Conservation (phyloP, 2,797 vertebrate genomes). For the Champsocephalus esox region DNA sequence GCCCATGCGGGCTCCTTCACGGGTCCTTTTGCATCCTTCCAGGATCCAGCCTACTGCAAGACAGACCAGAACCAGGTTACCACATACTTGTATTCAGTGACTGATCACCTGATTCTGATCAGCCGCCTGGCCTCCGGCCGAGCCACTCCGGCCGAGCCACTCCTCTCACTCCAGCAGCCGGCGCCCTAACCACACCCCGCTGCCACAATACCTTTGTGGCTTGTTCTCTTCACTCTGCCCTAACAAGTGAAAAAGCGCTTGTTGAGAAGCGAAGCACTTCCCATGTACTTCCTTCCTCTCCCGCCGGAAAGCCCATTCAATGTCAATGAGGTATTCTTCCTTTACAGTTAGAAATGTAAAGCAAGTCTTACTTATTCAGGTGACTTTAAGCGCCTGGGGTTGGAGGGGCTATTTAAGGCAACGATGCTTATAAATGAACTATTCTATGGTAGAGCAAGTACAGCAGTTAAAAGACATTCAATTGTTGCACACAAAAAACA, state of each 20-base stretch:
- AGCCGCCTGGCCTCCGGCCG: no score
- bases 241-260: slow-evolving; percentile 45
- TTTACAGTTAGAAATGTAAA: slow-evolving; percentile 34
- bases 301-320: slow-evolving; percentile 19
- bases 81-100: no score
- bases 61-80: no score
- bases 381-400: slow-evolving; percentile 3
- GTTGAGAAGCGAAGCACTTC: slow-evolving; percentile 50
- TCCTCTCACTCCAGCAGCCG: no score
- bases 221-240: slow-evolving; percentile 58
- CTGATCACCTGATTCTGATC: no score
- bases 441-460: not conserved
- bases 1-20: no score
- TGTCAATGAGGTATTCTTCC: slow-evolving; percentile 36
- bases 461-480: slow-evolving; percentile 7
- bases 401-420: slow-evolving; percentile 1
- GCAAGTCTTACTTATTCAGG: not conserved
- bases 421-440: not conserved
- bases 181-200: not conserved
- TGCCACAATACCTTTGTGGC: slow-evolving; percentile 65
- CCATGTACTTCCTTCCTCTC: slow-evolving; percentile 44
- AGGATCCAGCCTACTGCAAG: no score
- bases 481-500: slow-evolving; percentile 30
- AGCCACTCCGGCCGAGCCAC: no score
- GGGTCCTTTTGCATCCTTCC: no score